These are phyloP conservation scores for Bradysia coprophila DNA, from an alignment of 1,140 invertebrate species.

Conservation along the genomic window DNA sequence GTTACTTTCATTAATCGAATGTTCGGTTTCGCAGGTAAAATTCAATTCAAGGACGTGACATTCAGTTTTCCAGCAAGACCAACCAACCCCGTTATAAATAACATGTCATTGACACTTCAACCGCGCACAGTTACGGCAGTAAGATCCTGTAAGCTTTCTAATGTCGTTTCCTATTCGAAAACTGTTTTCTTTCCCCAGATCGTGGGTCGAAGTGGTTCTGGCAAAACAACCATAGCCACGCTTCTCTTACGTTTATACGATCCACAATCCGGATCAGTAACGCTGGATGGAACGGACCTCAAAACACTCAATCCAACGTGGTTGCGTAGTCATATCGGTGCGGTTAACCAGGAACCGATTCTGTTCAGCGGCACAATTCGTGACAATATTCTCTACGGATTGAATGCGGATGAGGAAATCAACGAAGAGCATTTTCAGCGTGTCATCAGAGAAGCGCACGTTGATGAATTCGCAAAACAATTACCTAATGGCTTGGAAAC, in stretches of 20 bases:
- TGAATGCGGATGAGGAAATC: slow-evolving; percentile 27
- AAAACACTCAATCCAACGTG: slow-evolving; percentile 42
- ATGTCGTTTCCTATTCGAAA: too few species aligned
- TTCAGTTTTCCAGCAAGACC: slow-evolving; percentile 59
- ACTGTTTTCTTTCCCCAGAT: too few species aligned
- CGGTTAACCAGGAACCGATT: slow-evolving; percentile 71
- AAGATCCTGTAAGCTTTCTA: too few species aligned
- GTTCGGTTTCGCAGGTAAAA: slow-evolving; percentile 37
- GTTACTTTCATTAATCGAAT: too few species aligned
- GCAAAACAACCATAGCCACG: slow-evolving; percentile 63
- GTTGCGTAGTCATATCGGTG: slow-evolving; percentile 55
- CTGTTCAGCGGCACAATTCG: slow-evolving; percentile 61
- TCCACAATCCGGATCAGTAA: slow-evolving; percentile 40
- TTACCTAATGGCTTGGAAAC: slow-evolving; percentile 62
- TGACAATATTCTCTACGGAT: slow-evolving; percentile 74
- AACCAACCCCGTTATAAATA: slow-evolving; percentile 37
- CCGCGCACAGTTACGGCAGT: slow-evolving; percentile 48
- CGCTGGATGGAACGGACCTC: slow-evolving; percentile 46
- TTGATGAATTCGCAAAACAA: slow-evolving; percentile 55
- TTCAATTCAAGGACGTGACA: slow-evolving; percentile 49
- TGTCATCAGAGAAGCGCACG: slow-evolving; percentile 54
- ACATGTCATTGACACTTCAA: slow-evolving; percentile 46
- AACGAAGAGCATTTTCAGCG: slow-evolving; percentile 33
- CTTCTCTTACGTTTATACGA: slow-evolving; percentile 71
- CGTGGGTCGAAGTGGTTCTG: slow-evolving; percentile 70